Percentiles rank a stretch among this genome's conserved stretches.
Evolutionary conservation across 2,888 invertebrate genomes (phyloP).

Genomic region (Caenorhabditis auriculariae): DNA sequence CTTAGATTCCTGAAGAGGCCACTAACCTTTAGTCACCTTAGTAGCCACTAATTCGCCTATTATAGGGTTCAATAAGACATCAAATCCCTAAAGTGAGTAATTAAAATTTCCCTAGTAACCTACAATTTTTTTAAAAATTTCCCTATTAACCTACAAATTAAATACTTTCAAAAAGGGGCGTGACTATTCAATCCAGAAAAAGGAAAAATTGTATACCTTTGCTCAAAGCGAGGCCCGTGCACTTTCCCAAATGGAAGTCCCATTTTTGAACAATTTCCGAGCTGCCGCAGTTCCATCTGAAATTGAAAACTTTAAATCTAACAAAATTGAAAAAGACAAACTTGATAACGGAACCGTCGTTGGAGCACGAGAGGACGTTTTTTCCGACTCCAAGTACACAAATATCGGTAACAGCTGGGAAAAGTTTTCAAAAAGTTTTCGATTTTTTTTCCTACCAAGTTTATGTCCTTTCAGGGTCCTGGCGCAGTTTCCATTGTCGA

Average conservation of each 20-base stretch:
- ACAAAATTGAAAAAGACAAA: neutral
- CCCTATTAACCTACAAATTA: no score
- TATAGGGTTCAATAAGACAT: no score
- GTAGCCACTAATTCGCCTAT: no score
- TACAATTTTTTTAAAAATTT: no score
- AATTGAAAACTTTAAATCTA: neutral
- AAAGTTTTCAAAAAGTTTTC: neutral
- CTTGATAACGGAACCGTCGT: constrained; percentile 71
- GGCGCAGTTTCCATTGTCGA: constrained; percentile 74
- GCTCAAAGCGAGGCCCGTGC: constrained; percentile 30
- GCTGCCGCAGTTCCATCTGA: constrained; percentile 30
- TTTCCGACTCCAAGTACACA: constrained; percentile 74
- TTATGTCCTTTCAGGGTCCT: constrained; percentile 74
- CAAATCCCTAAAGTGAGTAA: no score
- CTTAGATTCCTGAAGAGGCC: no score
- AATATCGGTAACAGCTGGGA: constrained; percentile 71
- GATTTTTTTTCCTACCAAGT: constrained; percentile 64
- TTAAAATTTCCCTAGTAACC: no score
- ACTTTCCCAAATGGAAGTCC: constrained; percentile 32
- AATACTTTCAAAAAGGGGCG: no score
- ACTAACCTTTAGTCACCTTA: no score
- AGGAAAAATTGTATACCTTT: no score
- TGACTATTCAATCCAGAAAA: no score
- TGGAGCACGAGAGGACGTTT: constrained; percentile 75
- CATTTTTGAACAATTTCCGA: constrained; percentile 8